phyloP scores from a whole-genome alignment of 2,888 invertebrate species.

The Spisula solida region DNA sequence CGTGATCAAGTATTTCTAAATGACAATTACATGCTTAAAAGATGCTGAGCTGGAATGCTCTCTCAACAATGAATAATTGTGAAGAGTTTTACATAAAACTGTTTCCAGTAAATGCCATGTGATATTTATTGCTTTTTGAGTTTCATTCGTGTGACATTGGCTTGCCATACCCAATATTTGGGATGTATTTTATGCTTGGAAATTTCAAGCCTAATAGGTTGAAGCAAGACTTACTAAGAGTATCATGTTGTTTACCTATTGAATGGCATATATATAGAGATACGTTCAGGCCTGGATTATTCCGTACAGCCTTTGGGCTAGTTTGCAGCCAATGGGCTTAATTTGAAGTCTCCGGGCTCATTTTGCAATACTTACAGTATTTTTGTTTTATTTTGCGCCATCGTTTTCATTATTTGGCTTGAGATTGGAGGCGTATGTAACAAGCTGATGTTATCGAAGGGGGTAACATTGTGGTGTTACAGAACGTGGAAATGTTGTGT shows the following conservation, averaged over 20 bases:
- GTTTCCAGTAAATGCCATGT: background rate
- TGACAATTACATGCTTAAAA: background rate
- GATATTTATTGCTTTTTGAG: constrained; percentile 16
- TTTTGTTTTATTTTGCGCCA: constrained; percentile 4
- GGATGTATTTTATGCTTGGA: constrained; percentile 14
- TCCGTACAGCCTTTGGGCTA: background rate
- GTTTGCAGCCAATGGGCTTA: too few species aligned
- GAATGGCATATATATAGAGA: background rate
- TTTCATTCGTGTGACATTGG: background rate
- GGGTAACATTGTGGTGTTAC: too few species aligned
- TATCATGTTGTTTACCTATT: background rate
- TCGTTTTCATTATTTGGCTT: background rate
- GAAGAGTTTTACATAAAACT: background rate
- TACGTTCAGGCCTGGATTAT: background rate
- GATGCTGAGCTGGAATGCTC: background rate
- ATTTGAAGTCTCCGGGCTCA: too few species aligned
- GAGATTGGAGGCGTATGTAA: background rate
- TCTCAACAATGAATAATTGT: background rate
- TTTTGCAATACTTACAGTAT: constrained; percentile 23
- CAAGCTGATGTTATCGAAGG: background rate
- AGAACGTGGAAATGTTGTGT: too few species aligned
- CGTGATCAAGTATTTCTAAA: background rate
- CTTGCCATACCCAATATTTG: constrained; percentile 20
- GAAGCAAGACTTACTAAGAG: background rate
- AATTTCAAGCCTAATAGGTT: background rate